Evolutionary conservation across 2,797 vertebrate species (phyloP), one percentile per base, ranked within the genome.

Genomic region (Clamator glandarius): DNA sequence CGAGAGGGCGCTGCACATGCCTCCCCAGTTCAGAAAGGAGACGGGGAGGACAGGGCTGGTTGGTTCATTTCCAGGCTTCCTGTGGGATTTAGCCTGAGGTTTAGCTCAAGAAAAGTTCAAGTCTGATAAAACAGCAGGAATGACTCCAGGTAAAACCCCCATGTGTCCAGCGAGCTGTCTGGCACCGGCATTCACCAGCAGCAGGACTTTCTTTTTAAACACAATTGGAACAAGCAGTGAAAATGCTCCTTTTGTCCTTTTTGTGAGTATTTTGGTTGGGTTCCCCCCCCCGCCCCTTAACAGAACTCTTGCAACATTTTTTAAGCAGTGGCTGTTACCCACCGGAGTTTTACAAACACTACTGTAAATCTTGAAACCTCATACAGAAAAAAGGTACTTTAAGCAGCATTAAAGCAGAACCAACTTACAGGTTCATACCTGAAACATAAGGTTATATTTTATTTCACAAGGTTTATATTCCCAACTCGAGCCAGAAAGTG

Each of bases 381-480:
- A 23, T 8, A 76, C 17, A 42, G 33, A 39, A 77, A 79, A 62
- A 42, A 33, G 35, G 4, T 20, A 28, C 14, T 72, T 44, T 39
- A 79, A 93, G 68, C 74, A 77, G 77, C 84, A 79, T 29, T 52
- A 73, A 90, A 70, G 39, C 55, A 48, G 55, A 66, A 87, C 44
- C 72, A 82, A 44, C 42, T 68, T 74, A n/a, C 19, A 66, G 64
- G 54, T 83, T 84, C 52, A 3, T 9, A 41, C 23, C 33, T 36
- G 62, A 85, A 90, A 91, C 63, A 72, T 42, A 92, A 92, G 89
- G 72, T 57, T 35, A 33, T 3, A 51, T 63, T 73, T 84, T 87
- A 78, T 88, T 94, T 92, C 69, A 85, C 90, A 87, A 77, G 50
- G 52, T 76, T 91, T 80, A 77, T 80, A 59, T 92, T 89, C 89